phyloP scores from a whole-genome alignment of 2,797 vertebrate genomes.

The Gouania willdenowi region DNA sequence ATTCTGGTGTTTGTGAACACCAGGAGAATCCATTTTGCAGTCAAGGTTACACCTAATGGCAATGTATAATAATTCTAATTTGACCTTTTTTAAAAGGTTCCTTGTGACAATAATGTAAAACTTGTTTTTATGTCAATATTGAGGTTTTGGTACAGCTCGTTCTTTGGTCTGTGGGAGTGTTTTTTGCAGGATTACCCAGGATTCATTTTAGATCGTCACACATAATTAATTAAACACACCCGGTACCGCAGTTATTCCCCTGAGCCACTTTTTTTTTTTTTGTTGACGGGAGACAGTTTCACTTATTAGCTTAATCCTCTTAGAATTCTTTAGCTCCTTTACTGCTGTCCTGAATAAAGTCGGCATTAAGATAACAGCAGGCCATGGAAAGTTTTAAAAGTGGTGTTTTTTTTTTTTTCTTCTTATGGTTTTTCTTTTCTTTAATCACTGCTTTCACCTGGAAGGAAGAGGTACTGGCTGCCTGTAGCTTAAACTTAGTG shows the following conservation, averaged over 20 bases:
- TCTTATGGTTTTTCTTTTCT: not conserved
- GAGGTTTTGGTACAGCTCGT: no score
- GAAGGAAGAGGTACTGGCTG: conserved; percentile 55
- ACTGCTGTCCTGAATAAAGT: conserved; percentile 20
- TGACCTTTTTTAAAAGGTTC: no score
- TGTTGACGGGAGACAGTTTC: not conserved
- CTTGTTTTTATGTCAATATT: no score
- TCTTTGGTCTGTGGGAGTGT: no score
- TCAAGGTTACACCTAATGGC: no score
- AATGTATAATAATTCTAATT: no score
- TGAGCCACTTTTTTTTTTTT: not conserved
- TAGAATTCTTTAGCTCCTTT: conserved; percentile 5
- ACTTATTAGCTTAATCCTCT: conserved; percentile 27
- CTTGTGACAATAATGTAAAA: no score
- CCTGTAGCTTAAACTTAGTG: not conserved
- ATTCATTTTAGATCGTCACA: not conserved
- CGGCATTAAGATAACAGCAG: no score
- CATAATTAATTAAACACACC: conserved; percentile 9
- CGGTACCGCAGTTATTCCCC: not conserved
- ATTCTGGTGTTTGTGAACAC: no score
- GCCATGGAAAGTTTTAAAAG: no score
- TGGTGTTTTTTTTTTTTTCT: conserved; percentile 16
- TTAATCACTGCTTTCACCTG: conserved; percentile 39
- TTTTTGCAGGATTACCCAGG: no score
- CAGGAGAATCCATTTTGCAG: no score